Base-by-base conservation (phyloP, 1,140 invertebrate genomes). In the Dolichoris vasculosae region DNA sequence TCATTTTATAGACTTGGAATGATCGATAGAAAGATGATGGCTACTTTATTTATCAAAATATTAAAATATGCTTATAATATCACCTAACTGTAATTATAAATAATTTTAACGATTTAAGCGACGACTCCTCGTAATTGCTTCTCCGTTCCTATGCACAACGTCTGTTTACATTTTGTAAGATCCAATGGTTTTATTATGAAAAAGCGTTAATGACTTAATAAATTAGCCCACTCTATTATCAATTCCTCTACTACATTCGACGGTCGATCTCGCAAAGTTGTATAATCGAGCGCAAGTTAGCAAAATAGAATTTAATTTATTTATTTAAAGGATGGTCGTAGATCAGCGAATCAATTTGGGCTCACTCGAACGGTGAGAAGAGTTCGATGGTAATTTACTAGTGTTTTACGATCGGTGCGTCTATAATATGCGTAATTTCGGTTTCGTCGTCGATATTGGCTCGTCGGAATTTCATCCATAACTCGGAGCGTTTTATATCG, bases 121-220 rank as follows among this genome's bases (percentile, higher is more conserved):
- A 38, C 30, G 40, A 46, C 0, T 23, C 30, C 8, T 26, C 6
- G 38, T 32, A 51, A 73, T 38, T 51, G 26, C 8, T 32, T 26
- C 17, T 23, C n/a, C 46, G 38, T 43, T 51, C 59, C n/a, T 23
- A 1, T 4, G 35, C 38, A 43, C 43, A 26, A 80, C 43, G 15
- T 80, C 55, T 23, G 2, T 40, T 63, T 40, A 63, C 32, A 63
- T 63, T 79, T 63, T 63, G 51, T 26, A 79, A 26, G 51, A 26
- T 79, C 4, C 2, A 15, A 20, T 43, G 17, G 26, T 59, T 75
- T 76, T 55, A 55, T 77, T 79, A 78, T 38, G 20, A 30, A 40
- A 35, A 30, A 63, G 2, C 9, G 32, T 81, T 85, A 85, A 81
- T 67, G 78, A 81, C 78, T 85, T 51, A 63, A 85, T 85, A 63